Evolutionary conservation across 2,888 invertebrate genomes (phyloP), one percentile per base, ranked within the genome.

Genomic region (Cataglyphis altisquamis): DNA sequence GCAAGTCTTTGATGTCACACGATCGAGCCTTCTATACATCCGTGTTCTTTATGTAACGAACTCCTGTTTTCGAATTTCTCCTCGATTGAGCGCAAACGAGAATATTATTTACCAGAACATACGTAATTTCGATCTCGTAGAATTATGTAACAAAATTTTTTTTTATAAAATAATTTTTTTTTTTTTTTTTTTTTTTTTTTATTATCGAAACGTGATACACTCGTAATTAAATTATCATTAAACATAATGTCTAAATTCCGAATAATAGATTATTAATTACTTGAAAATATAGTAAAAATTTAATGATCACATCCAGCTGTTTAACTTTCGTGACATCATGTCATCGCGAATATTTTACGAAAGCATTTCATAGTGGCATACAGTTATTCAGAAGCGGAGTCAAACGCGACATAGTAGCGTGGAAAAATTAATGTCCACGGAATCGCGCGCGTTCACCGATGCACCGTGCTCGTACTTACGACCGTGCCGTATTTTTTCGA

Each of bases 361-460:
- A 57, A 68, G 29, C 29, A 29, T 77, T 77, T 39, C 60, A 52
- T 21, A 60, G 72, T 41, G 41, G 70, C 36, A 60, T 45, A 45
- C 32, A 60, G 78, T 80, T 72, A 73, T 12, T 25, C 45, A 45
- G 73, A 39, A 73, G 72, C 45, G 45, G 57, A 72, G 60, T 25
- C 60, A 60, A 80, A 60, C 73, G 73, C 78, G 25, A 80, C 60
- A 80, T 36, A 45, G 78, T 25, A 73, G 21, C 60, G 32, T 32
- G 78, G 73, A 72, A 80, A 80, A 80, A 80, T 80, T 80, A 80
- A 78, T 78, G 78, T 78, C 2, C 68, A 21, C 57, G 78, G 57
- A 78, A 80, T 80, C 78, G 73, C 73, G 10, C 60, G 15, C 45
- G 41, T 60, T 78, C 78, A 32, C 78, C 72, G 41, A 60, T 15